Evolutionary conservation across 1,140 invertebrate species (phyloP).

Genomic region (Diachasma alloeum): DNA sequence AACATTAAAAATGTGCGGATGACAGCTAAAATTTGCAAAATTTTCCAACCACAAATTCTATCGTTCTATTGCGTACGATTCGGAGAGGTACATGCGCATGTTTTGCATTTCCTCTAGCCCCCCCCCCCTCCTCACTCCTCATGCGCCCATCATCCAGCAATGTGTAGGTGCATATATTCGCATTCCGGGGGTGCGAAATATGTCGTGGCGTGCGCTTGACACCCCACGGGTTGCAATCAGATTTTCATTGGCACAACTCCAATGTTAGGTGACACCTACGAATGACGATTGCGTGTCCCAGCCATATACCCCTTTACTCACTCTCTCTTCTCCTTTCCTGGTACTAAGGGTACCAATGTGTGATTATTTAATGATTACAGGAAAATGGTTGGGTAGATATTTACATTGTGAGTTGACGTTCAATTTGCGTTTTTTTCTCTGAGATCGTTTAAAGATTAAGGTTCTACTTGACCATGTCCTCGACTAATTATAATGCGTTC

Average conservation of each 20-base stretch:
- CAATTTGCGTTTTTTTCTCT: too few species aligned
- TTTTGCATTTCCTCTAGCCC: neutral
- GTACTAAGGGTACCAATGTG: neutral
- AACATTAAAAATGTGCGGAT: too few species aligned
- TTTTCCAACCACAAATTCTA: neutral
- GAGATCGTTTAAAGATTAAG: too few species aligned
- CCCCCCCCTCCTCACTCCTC: too few species aligned
- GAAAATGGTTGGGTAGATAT: too few species aligned
- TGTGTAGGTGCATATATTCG: neutral
- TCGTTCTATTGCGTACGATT: neutral
- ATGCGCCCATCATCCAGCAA: neutral
- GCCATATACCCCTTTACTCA: neutral
- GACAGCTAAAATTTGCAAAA: neutral
- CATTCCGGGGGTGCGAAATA: neutral
- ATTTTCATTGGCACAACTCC: neutral
- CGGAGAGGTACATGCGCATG: neutral
- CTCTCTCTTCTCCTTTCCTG: too few species aligned
- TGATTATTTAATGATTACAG: neutral
- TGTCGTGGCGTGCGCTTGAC: neutral
- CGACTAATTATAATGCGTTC: too few species aligned
- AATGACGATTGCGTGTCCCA: constrained; percentile 23
- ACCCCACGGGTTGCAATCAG: neutral
- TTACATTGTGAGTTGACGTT: too few species aligned
- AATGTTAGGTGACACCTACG: constrained; percentile 13
- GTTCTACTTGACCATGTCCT: too few species aligned